Percentiles rank a stretch among this genome's conserved stretches.
phyloP scores from a whole-genome alignment of 2,113 vertebrate species.

The Gambusia holbrooki region DNA sequence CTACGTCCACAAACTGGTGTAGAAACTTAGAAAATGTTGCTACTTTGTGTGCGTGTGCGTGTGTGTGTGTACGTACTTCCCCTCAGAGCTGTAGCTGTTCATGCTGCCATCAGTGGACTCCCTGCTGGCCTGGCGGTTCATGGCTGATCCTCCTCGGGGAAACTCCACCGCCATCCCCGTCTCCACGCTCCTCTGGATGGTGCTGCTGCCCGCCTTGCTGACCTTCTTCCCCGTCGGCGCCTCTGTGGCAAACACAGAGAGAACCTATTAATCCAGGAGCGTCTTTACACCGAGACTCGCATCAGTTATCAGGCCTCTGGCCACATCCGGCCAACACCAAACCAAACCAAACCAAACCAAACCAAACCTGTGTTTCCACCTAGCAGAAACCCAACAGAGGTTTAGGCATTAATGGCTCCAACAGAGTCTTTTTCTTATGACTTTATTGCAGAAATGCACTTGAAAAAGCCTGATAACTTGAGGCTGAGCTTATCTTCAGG shows the following conservation, averaged over 20 bases:
- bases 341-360: not conserved
- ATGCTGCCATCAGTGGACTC: slow-evolving; percentile 98
- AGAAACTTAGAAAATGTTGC: no score
- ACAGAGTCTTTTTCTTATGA: not conserved
- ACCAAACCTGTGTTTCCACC: not conserved
- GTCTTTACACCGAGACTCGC: not conserved
- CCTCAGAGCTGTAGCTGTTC: slow-evolving; percentile 98
- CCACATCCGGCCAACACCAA: not conserved
- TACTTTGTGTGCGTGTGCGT: not conserved
- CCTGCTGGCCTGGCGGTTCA: slow-evolving; percentile 94
- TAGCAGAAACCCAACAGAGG: not conserved
- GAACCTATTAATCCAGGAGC: not conserved
- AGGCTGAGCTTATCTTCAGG: slow-evolving; percentile 5
- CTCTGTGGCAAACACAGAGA: slow-evolving; percentile 73
- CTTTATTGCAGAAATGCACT: not conserved
- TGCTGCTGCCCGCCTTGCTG: slow-evolving; percentile 80
- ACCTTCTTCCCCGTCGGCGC: slow-evolving; percentile 88
- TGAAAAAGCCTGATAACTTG: slow-evolving; percentile 48
- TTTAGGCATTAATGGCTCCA: not conserved
- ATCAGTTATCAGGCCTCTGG: slow-evolving; percentile 43
- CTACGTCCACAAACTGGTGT: no score
- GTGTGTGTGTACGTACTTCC: slow-evolving; percentile 87
- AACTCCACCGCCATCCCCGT: slow-evolving; percentile 96
- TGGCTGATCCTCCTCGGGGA: slow-evolving; percentile 85
- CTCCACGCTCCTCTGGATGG: slow-evolving; percentile 97